Percentiles rank a stretch among this genome's conserved stretches.
Conservation (phyloP, 2,888 invertebrate genomes). For the Esperia sulphurella region DNA sequence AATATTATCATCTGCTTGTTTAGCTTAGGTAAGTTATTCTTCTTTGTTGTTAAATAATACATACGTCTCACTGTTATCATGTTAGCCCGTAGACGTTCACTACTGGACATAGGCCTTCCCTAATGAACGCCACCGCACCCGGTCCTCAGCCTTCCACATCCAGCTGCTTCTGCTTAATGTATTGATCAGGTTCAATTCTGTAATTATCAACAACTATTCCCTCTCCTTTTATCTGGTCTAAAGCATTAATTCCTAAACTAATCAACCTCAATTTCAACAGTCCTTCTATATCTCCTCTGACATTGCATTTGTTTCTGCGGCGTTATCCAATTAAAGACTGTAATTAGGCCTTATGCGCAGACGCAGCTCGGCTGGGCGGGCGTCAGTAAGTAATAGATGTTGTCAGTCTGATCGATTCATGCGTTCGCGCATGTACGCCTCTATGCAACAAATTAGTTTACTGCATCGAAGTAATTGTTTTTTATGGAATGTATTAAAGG, state of each 20-base stretch:
- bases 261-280: not conserved
- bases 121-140: too few relatives aligned
- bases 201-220: too few relatives aligned
- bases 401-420: not conserved
- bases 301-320: not conserved
- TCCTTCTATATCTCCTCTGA: not conserved
- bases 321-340: conserved; percentile 11
- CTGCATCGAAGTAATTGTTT: conserved; percentile 1
- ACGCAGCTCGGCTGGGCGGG: not conserved
- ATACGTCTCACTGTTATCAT: too few relatives aligned
- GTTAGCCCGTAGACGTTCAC: too few relatives aligned
- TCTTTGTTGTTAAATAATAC: too few relatives aligned
- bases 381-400: conserved; percentile 6
- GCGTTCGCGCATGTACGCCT: not conserved
- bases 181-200: too few relatives aligned
- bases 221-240: not conserved
- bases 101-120: too few relatives aligned
- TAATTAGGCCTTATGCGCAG: conserved; percentile 7
- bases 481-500: not conserved
- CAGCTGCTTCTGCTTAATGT: too few relatives aligned
- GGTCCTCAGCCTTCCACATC: too few relatives aligned
- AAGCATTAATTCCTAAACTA: not conserved
- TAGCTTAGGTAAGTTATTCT: too few relatives aligned
- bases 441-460: conserved; percentile 4
- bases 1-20: too few relatives aligned